Base-by-base conservation (phyloP, 2,797 vertebrate genomes). In the Sebastes kiyomatsui region DNA sequence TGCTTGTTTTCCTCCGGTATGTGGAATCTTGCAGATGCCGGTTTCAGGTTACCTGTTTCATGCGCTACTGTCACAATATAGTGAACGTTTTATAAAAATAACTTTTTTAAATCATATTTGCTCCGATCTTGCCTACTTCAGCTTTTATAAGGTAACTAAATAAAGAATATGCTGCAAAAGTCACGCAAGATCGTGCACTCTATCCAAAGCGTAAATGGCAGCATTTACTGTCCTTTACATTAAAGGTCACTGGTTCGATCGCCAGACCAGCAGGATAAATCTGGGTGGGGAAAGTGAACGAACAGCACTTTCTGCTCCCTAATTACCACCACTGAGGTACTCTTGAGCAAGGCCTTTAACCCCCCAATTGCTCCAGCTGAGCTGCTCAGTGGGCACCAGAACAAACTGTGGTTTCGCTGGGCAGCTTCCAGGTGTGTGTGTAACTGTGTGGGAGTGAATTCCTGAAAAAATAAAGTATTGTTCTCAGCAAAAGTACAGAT, bases 261-360 rank as follows among this genome's bases (percentile, higher is more conserved):
- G 11, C 6, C 25, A 22, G 54, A 77, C 20, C 56, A 72, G 70
- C 42, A 23, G 59, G 32, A 67, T 30, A 20, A 56, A 68, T 77
- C 56, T 52, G 62, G 59, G 13, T 22, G 55, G 65, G 74, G 3
- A 79, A 72, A 72, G 27, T 60, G 9, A 80, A 61, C 68, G 25
- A 67, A 32, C 22, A 72, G 60, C 56, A 65, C 71, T 73, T 30
- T 23, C 62, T 52, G 3, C 32, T 67, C 16, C 27, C 58, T 77
- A 67, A 72, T 82, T 84, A 79, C 38, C 68, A 79, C 82, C 58
- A 42, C 58, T 58, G 66, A 27, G 65, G 59, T 59, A 67, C 75
- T 68, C 38, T 67, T 58, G 20, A 77, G 33, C 35, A 74, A 35
- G 54, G 54, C 59, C 46, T 35, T 23, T 77, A 28, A 61, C 55